phyloP scores from a whole-genome alignment of 1,140 invertebrate genomes.

The Lasioglossum albipes region DNA sequence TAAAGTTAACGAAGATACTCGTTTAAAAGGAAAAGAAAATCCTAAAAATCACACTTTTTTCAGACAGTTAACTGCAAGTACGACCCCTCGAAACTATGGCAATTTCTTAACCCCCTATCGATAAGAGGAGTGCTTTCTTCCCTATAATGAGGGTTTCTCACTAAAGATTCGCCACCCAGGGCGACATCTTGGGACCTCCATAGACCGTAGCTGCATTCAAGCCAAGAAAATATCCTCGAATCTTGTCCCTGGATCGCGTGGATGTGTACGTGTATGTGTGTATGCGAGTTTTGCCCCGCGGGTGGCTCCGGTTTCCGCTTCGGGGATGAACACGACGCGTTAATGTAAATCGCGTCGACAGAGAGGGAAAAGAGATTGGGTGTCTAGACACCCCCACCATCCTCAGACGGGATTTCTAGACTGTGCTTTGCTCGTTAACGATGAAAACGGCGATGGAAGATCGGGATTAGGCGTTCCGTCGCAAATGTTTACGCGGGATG shows the following conservation, averaged over 20 bases:
- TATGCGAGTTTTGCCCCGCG: not conserved
- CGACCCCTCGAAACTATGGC: too few species aligned
- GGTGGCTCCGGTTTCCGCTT: slow-evolving; percentile 5
- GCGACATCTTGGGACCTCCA: not conserved
- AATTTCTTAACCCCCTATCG: not conserved
- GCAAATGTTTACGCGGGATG: not conserved
- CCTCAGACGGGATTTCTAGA: slow-evolving; percentile 10
- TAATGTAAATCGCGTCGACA: slow-evolving; percentile 20
- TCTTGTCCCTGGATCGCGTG: slow-evolving; percentile 23
- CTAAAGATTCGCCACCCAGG: not conserved
- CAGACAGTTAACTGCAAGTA: too few species aligned
- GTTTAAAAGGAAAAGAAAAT: too few species aligned
- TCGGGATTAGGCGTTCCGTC: not conserved
- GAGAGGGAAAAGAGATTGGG: slow-evolving; percentile 53
- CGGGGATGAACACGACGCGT: slow-evolving; percentile 8
- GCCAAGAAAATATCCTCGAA: slow-evolving; percentile 14
- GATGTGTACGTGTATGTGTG: not conserved
- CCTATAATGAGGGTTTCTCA: not conserved
- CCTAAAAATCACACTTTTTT: too few species aligned
- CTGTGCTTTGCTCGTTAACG: slow-evolving; percentile 25
- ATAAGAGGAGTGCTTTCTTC: not conserved
- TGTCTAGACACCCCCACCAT: slow-evolving; percentile 58
- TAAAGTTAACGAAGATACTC: too few species aligned
- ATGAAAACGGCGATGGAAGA: not conserved
- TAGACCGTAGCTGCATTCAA: not conserved